Conservation (phyloP, 1,140 invertebrate genomes). For the Papilio machaon region DNA sequence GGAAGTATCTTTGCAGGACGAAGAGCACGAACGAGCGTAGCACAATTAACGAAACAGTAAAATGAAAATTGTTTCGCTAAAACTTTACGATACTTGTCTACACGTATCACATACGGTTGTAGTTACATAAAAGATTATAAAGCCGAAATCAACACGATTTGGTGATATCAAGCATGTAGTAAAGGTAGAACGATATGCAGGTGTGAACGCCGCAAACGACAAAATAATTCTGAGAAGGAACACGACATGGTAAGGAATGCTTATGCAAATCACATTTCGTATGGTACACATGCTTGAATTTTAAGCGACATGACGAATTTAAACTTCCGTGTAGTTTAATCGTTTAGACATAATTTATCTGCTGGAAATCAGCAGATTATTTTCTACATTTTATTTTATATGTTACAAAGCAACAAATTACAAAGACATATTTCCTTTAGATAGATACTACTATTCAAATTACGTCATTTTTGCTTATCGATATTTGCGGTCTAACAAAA, state of each 20-base stretch:
- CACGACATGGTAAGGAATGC: constrained; percentile 55
- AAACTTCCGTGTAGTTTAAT: constrained; percentile 29
- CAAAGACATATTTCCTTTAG: too few relatives aligned
- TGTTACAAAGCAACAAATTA: too few relatives aligned
- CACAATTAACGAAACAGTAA: not conserved
- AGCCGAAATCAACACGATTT: constrained; percentile 30
- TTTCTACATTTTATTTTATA: not conserved
- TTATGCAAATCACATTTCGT: constrained; percentile 62
- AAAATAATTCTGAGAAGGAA: constrained; percentile 57
- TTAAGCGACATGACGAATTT: constrained; percentile 41
- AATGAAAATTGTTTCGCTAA: constrained; percentile 13
- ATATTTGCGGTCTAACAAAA: too few relatives aligned
- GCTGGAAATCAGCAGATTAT: not conserved
- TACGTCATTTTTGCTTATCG: too few relatives aligned
- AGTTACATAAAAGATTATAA: constrained; percentile 15
- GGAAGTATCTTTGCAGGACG: not conserved
- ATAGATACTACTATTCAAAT: too few relatives aligned
- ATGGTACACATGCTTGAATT: constrained; percentile 48
- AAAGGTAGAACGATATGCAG: constrained; percentile 47
- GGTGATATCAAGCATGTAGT: constrained; percentile 47
- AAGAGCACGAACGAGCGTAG: not conserved
- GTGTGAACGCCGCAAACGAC: constrained; percentile 53
- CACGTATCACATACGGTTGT: constrained; percentile 1
- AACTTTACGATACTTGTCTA: constrained; percentile 31
- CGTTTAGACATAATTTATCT: not conserved